These are phyloP conservation scores for Oconnorella tubifera DNA, from an alignment of 2,888 invertebrate genomes.

Conservation along the genomic window DNA sequence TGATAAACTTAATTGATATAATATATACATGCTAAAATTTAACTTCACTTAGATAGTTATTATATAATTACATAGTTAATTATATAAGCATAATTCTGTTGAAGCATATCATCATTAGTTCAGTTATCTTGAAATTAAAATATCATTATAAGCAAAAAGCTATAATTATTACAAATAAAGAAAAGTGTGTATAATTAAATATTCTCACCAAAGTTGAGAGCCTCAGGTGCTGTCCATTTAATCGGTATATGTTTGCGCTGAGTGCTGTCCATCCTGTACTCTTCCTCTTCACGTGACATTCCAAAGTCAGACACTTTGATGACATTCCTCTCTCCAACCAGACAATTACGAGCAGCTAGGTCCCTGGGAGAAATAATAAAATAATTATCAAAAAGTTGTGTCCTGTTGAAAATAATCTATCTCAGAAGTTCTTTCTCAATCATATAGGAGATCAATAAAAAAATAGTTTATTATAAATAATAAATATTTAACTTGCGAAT, in stretches of 20 bases:
- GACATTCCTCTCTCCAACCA: slow-evolving; percentile 72
- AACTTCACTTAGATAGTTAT: no score
- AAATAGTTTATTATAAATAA: neutral
- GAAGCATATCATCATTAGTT: neutral
- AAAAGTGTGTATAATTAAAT: no score
- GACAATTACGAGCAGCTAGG: slow-evolving; percentile 89
- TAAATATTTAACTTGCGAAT: neutral
- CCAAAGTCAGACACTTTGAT: slow-evolving; percentile 98
- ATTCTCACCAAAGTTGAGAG: slow-evolving; percentile 77
- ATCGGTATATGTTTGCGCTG: slow-evolving; percentile 98
- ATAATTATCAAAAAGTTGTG: no score
- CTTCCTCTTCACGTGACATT: slow-evolving; percentile 94
- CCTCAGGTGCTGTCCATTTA: slow-evolving; percentile 97
- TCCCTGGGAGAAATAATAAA: no score
- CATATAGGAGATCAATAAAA: neutral
- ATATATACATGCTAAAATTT: no score
- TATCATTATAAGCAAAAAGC: no score
- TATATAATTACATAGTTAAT: no score
- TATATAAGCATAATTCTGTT: neutral
- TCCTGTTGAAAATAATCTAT: no score
- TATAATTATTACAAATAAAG: no score
- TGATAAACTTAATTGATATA: no score
- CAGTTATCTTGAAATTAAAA: no score
- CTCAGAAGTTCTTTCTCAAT: no score
- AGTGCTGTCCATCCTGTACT: slow-evolving; percentile 92